Evolutionary conservation across 2,888 invertebrate species (phyloP).

Genomic region (Drosophila mercatorum): DNA sequence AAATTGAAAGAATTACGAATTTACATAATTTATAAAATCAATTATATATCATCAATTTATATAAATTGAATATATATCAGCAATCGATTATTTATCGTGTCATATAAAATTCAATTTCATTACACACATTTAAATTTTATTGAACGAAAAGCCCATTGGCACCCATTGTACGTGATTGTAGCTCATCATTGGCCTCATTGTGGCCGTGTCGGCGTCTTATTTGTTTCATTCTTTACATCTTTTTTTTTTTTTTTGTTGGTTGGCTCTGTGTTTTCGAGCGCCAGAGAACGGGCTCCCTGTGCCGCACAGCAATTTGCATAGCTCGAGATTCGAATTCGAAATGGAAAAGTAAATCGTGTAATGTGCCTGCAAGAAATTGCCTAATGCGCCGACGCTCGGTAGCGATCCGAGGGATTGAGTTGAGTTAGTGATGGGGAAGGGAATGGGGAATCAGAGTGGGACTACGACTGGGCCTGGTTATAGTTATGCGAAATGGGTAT

Average conservation of each 20-base stretch:
- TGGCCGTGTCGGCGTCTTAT: conserved; percentile 58
- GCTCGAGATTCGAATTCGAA: conserved; percentile 75
- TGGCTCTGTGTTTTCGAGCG: conserved; percentile 22
- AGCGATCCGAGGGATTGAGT: conserved; percentile 35
- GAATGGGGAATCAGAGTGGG: neutral
- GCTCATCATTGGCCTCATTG: conserved; percentile 72
- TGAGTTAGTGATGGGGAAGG: conserved; percentile 19
- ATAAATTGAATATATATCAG: neutral
- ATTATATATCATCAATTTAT: neutral
- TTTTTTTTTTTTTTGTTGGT: neutral
- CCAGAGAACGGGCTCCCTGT: conserved; percentile 18
- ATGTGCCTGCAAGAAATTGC: conserved; percentile 78
- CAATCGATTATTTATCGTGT: neutral
- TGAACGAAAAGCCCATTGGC: neutral
- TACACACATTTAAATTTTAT: neutral
- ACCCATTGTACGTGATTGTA: conserved; percentile 47
- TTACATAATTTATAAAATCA: neutral
- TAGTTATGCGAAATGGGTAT: conserved; percentile 21
- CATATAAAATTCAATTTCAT: neutral
- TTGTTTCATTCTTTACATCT: conserved; percentile 49
- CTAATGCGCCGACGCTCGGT: conserved; percentile 62
- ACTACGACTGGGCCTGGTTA: conserved; percentile 6
- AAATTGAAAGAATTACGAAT: too few relatives aligned
- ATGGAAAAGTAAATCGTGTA: conserved; percentile 80
- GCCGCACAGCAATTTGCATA: conserved; percentile 74